Percentiles rank a stretch among this genome's conserved stretches.
phyloP scores from a whole-genome alignment of 2,113 vertebrate species.

The Apteryx mantelli region DNA sequence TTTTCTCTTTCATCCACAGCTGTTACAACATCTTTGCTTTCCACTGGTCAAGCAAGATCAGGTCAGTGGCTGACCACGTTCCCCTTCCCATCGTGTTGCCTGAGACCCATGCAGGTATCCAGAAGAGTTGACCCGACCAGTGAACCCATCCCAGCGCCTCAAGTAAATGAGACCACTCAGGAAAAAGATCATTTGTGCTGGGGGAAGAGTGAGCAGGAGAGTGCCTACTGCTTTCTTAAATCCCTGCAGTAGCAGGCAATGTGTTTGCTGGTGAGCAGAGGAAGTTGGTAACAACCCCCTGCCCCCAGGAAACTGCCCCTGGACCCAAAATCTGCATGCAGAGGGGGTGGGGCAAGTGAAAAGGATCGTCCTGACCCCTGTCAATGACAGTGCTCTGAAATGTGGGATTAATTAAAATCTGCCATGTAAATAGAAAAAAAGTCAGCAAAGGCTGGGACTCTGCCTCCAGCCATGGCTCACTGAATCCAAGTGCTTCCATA shows the following conservation, averaged over 20 bases:
- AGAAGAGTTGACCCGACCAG: background rate
- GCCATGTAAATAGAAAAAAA: background rate
- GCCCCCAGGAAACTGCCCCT: background rate
- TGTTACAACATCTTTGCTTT: background rate
- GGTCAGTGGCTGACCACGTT: background rate
- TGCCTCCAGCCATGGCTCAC: no score
- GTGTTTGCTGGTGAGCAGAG: background rate
- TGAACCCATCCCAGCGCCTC: background rate
- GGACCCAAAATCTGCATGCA: background rate
- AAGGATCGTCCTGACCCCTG: background rate
- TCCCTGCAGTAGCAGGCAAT: background rate
- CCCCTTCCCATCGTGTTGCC: background rate
- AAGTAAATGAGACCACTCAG: rapidly evolving
- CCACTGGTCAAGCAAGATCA: background rate
- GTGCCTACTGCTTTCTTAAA: background rate
- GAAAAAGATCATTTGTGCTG: background rate
- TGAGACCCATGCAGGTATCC: background rate
- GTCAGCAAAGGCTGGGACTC: background rate
- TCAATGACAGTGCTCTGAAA: background rate
- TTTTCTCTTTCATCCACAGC: background rate
- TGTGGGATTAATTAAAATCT: background rate
- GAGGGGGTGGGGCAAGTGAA: background rate
- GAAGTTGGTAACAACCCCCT: background rate
- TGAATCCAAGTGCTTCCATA: background rate
- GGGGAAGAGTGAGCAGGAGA: background rate